Conservation (phyloP, 2,113 vertebrate species). For the Leucopsar rothschildi region DNA sequence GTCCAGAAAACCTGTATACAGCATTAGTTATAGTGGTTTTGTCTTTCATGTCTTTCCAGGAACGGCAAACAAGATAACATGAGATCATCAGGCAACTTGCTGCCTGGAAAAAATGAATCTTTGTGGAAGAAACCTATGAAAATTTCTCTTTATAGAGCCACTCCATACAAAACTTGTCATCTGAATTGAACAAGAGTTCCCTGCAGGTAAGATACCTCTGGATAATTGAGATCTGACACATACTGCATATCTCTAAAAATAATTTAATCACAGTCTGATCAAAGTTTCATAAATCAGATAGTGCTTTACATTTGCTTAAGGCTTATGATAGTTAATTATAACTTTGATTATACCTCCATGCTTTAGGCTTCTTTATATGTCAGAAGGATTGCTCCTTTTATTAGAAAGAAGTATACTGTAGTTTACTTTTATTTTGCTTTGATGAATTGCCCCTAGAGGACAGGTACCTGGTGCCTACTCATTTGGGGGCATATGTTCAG, state of each 20-base stretch:
- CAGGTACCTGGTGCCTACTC: neutral
- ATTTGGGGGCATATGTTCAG: slow-evolving; percentile 45
- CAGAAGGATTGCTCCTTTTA: slow-evolving; percentile 9
- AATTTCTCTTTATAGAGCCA: neutral
- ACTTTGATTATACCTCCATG: slow-evolving; percentile 52
- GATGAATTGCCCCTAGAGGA: slow-evolving; percentile 19
- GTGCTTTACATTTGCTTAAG: slow-evolving; percentile 46
- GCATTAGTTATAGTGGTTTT: neutral
- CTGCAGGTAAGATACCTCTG: neutral
- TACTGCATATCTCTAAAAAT: slow-evolving; percentile 9
- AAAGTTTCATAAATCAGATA: slow-evolving; percentile 54
- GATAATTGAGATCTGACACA: slow-evolving; percentile 41
- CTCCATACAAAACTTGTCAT: neutral
- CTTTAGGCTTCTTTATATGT: slow-evolving; percentile 35
- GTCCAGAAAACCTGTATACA: neutral
- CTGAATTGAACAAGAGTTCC: neutral
- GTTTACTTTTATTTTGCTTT: slow-evolving; percentile 31
- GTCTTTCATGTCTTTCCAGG: neutral
- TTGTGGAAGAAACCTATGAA: neutral
- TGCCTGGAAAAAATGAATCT: neutral
- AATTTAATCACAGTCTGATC: slow-evolving; percentile 39
- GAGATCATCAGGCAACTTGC: neutral
- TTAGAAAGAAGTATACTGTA: slow-evolving; percentile 11
- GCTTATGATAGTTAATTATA: slow-evolving; percentile 53
- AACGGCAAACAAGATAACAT: neutral